These are phyloP conservation scores for Spicauda simplicius DNA, from an alignment of 2,888 invertebrate species.

Conservation along the genomic window DNA sequence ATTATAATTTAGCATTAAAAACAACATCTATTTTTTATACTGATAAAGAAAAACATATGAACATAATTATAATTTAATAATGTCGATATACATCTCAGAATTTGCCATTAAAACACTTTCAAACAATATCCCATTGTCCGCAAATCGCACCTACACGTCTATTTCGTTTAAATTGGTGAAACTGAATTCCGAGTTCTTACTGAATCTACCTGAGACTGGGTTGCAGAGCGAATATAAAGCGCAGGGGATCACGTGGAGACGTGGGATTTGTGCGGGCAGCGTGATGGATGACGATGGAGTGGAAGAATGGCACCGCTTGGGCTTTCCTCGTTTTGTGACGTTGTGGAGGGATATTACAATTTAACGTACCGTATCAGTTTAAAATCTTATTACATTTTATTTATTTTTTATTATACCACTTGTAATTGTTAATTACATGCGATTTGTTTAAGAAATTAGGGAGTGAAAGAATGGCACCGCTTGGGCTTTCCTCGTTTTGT, in stretches of 20 bases:
- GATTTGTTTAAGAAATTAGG: conserved; percentile 52
- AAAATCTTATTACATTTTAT: too few relatives aligned
- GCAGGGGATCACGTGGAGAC: conserved; percentile 46
- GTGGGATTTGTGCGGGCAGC: conserved; percentile 53
- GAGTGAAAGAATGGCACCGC: conserved; percentile 30
- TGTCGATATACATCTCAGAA: too few relatives aligned
- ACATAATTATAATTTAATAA: too few relatives aligned
- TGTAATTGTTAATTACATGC: too few relatives aligned
- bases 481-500: conserved; percentile 1
- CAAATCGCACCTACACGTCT: neutral
- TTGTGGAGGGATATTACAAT: too few relatives aligned
- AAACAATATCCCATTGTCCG: neutral
- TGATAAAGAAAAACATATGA: too few relatives aligned
- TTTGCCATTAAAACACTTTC: too few relatives aligned
- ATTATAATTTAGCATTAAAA: too few relatives aligned
- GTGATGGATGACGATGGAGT: conserved; percentile 56
- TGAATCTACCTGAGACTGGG: conserved; percentile 13
- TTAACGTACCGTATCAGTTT: neutral
- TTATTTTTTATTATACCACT: too few relatives aligned
- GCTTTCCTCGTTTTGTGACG: neutral
- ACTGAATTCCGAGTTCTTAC: conserved; percentile 9
- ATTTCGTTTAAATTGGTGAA: neutral
- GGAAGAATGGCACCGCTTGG: conserved; percentile 23
- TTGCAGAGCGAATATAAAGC: conserved; percentile 21
- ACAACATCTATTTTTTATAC: too few relatives aligned